Percentiles rank a stretch among this genome's conserved stretches.
phyloP scores from a whole-genome alignment of 2,797 vertebrate genomes.

The Enteromius argenteus region DNA sequence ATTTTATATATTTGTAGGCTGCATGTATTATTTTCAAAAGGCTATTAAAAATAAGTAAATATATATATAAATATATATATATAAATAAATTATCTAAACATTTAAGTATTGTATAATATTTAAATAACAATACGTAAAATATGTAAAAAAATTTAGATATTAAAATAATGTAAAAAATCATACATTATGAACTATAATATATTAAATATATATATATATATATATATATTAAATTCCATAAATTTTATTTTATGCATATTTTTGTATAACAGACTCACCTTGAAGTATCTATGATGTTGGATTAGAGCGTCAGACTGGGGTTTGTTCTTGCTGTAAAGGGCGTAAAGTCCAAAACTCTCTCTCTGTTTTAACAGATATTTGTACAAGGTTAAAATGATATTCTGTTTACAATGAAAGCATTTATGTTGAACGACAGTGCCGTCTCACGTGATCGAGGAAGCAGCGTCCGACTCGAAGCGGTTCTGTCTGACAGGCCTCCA shows the following conservation, averaged over 20 bases:
- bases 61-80: background rate
- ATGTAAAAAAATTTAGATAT: no score
- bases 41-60: background rate
- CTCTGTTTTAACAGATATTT: slow-evolving; percentile 65
- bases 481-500: slow-evolving; percentile 78
- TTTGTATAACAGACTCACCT: slow-evolving; percentile 66
- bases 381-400: slow-evolving; percentile 7
- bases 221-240: background rate
- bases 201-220: no score
- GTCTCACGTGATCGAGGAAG: slow-evolving; percentile 83
- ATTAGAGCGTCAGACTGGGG: slow-evolving; percentile 82
- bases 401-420: background rate
- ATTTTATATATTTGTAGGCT: background rate
- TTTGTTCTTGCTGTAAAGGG: slow-evolving; percentile 87
- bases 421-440: background rate
- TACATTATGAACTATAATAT: background rate
- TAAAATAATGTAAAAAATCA: no score
- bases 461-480: slow-evolving; percentile 77
- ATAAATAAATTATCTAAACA: background rate
- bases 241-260: background rate
- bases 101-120: background rate
- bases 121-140: no score
- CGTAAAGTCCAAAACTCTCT: slow-evolving; percentile 83
- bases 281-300: slow-evolving; percentile 81
- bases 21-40: background rate